Evolutionary conservation across 2,888 invertebrate genomes (phyloP), one percentile per base, ranked within the genome.

Genomic region (Caradrina kadenii): DNA sequence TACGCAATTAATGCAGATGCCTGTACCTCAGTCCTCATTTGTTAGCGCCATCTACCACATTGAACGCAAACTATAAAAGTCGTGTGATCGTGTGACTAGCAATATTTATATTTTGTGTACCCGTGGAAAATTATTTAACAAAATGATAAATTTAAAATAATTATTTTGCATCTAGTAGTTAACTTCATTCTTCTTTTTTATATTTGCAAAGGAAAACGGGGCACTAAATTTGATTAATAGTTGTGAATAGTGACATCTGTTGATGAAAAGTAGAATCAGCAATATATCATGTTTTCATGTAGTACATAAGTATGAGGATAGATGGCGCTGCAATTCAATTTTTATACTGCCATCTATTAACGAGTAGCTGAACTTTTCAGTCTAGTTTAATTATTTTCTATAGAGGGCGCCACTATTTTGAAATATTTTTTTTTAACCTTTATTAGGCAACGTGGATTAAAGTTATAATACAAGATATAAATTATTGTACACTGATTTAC

Each of bases 281-380:
- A 17, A 31, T 4, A 21, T 1, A n/a, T 1, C 17, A 1, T 0
- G 2, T 6, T n/a, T 1, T 0, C 0, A 13, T 1, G 1, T 62
- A 54, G 45, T 64, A 19, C 31, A 22, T 0, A 4, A 0, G 0
- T 7, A 0, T 19, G 5, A 35, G 0, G 10, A 52, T 1, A 80
- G 79, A 81, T 67, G 70, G 52, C 82, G 35, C 13, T 59, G 15
- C 15, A 6, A 1, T 0, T 8, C 0, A 11, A 0, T 13, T 0
- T 0, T 5, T 15, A 11, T 31, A 3, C 45, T 35, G 80, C 67
- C 86, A 86, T 79, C 88, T 87, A 78, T 69, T 62, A 56, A 13
- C 7, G 48, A 83, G 60, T 86, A 81, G 80, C 48, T 0, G 15
- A 62, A 75, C 56, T 77, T 62, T 8, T 17, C 0, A 1, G 4